Evolutionary conservation across 2,888 invertebrate species (phyloP), one percentile per base, ranked within the genome.

Genomic region (Drosophila mulleri): DNA sequence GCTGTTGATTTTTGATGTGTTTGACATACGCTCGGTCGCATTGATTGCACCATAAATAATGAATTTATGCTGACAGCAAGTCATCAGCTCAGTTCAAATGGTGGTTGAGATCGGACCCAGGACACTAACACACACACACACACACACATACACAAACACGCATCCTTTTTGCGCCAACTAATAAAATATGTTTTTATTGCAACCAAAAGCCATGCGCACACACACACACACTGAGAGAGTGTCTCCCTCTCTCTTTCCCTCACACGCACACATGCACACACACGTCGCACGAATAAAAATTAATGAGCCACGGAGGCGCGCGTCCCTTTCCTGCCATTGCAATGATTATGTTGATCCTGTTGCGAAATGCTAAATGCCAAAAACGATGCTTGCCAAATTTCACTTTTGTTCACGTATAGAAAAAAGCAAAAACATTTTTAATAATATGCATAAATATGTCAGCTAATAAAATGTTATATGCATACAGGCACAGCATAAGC

Each of bases 21-120:
- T 92, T 92, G 92, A 93, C 92, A 92, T 92, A 92, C 92, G 92
- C 90, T 92, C 92, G 85, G 79, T 72, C 86, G 76, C 92, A 93
- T 93, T 92, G 92, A 92, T 92, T 91, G 92, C 92, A 72, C 87
- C 92, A 92, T 92, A 92, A 92, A 92, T 92, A 91, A 92, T 85
- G 90, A 90, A 92, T 92, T 92, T 92, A 92, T 92, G 92, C 87
- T 90, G 92, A 91, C 92, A 92, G 91, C 87, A 90, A 92, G 90
- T 89, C 86, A 81, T 86, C 85, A 63, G 63, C 37, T 39, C 37
- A 39, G 61, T 69, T 50, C 61, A 44, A 64, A 67, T 47, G 80
- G 77, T 80, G 78, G 78, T 50, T 77, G 75, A 54, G 77, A 79
- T 75, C 65, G 50, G 47, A 16, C 54, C 41, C 41, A 37, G 37